phyloP scores from a whole-genome alignment of 1,140 invertebrate genomes.

The Apis dorsata region DNA sequence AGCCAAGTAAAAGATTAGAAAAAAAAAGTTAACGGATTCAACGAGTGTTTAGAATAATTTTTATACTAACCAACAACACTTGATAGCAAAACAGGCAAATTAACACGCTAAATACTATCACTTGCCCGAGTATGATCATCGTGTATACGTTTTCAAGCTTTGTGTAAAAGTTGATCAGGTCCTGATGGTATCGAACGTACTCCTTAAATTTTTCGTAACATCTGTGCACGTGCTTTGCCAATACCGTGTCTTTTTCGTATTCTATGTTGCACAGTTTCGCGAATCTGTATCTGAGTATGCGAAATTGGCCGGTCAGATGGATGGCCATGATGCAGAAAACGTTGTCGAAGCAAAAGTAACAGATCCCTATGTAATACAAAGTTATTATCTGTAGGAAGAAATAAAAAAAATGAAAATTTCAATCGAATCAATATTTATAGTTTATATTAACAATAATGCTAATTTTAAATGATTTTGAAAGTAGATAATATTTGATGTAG shows the following conservation, averaged over 20 bases:
- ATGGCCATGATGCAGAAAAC: constrained; percentile 63
- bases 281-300: constrained; percentile 52
- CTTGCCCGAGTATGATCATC: constrained; percentile 54
- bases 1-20: no score
- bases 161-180: constrained; percentile 45
- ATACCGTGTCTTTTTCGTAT: neutral
- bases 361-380: constrained; percentile 46
- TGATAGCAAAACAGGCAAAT: constrained; percentile 63
- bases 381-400: constrained; percentile 35
- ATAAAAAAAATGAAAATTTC: no score
- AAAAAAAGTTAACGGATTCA: no score
- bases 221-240: accelerated
- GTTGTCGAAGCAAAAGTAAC: constrained; percentile 64
- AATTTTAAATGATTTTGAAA: no score
- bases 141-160: constrained; percentile 52
- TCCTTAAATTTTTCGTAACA: constrained; percentile 19
- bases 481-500: no score
- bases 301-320: constrained; percentile 58
- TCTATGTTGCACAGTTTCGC: neutral
- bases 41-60: neutral
- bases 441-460: no score
- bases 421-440: no score
- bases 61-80: constrained; percentile 37
- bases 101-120: constrained; percentile 54
- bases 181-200: constrained; percentile 46